Evolutionary conservation across 64 coral and sea anemone genomes (phyloP), one percentile per base, ranked within the genome.

Genomic region (Montipora efflorescens): DNA sequence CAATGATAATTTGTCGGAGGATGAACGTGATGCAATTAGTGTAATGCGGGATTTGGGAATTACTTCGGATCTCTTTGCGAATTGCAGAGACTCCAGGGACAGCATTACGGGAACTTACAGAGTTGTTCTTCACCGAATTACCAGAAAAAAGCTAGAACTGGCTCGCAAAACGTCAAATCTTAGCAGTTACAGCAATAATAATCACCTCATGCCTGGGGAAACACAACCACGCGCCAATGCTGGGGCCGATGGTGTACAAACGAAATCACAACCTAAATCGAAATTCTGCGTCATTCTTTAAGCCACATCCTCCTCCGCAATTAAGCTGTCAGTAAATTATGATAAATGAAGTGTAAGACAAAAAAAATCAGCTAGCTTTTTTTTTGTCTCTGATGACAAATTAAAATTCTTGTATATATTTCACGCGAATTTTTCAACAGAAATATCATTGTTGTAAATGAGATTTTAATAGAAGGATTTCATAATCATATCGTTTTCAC

Each of bases 231-330:
- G 75, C 4, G 67, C 68, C 64, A 90, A 71, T 69, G 88, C 82
- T 13, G 55, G 43, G 18, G 81, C 4, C 12, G 80, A 93, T 58
- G 58, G 58, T 22, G 44, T 47, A 13, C 25, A 57, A 12, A 77
- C 67, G 5, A 92, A 80, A 48, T 55, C 74, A 11, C 95, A 99
- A 47, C 88, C 95, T 9, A 99, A 95, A 51, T 99, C 98, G 9
- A 99, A 99, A 80, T 94, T 99, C 74, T 99, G 98, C 78, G 77
- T 90, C 28, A 99, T 99, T 92, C 82, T 99, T 75, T 99, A 95
- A 79, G 7, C 53, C 11, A 57, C 53, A 11, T 46, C 0, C 16
- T 2, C 3, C 1, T 4, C 59, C 13, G 59, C 19, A 64, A 64
- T 14, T 64, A 14, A 4, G 13, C 9, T 64, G 9, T 64, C 59